phyloP scores from a whole-genome alignment of 2,797 vertebrate genomes.

The Meriones psammophilus region DNA sequence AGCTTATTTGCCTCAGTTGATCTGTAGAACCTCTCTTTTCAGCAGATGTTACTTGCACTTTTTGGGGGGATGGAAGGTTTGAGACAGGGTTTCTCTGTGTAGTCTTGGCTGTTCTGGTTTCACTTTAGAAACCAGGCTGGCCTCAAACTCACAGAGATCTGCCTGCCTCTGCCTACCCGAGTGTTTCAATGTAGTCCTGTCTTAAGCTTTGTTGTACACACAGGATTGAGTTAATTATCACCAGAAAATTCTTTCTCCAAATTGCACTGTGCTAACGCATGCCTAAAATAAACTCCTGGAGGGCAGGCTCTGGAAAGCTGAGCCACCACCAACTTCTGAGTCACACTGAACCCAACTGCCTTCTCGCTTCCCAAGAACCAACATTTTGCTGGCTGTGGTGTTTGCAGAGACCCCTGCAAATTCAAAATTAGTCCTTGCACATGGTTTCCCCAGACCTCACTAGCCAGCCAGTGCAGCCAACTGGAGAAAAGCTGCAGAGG shows the following conservation, averaged over 20 bases:
- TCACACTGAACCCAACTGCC: neutral
- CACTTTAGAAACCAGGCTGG: too few species aligned
- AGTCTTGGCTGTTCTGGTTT: too few species aligned
- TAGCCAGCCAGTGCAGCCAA: neutral
- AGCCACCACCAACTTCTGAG: neutral
- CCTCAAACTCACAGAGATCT: too few species aligned
- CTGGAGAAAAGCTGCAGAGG: neutral
- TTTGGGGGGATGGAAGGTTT: too few species aligned
- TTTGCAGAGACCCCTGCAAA: neutral
- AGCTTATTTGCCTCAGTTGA: neutral
- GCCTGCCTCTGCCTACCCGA: too few species aligned
- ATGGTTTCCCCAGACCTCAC: neutral
- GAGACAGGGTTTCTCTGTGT: too few species aligned
- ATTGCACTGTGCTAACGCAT: neutral
- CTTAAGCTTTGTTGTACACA: neutral
- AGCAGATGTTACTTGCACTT: too few species aligned
- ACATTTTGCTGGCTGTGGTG: too few species aligned
- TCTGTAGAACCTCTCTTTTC: neutral
- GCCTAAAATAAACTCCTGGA: neutral
- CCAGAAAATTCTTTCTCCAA: neutral
- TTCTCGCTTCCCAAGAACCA: neutral
- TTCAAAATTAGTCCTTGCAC: slow-evolving; percentile 40
- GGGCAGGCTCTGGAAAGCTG: neutral
- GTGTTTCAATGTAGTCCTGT: too few species aligned
- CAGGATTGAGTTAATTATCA: neutral